phyloP scores from a whole-genome alignment of 2,888 invertebrate species.

The Trissonchulus latispiculum region DNA sequence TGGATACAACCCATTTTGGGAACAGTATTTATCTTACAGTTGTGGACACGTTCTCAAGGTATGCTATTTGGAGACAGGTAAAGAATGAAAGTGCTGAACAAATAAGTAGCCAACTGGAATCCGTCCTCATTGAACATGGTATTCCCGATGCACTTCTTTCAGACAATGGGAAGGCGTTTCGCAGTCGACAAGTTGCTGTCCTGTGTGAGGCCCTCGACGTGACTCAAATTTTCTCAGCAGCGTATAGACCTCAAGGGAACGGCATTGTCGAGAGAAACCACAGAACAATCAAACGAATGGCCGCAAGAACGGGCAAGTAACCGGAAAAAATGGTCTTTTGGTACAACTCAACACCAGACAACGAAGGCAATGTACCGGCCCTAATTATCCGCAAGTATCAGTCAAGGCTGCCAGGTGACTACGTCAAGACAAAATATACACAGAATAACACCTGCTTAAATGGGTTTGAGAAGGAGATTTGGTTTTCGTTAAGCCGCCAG shows the following conservation, averaged over 20 bases:
- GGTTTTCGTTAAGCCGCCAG: neutral
- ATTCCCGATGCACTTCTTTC: neutral
- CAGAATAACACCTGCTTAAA: too few relatives aligned
- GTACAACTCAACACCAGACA: neutral
- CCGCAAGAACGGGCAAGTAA: neutral
- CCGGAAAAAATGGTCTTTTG: neutral
- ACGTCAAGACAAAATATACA: too few relatives aligned
- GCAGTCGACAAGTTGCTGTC: too few relatives aligned
- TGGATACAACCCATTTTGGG: neutral
- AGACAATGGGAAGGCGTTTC: constrained; percentile 7
- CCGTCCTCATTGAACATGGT: constrained; percentile 5
- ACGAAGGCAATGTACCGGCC: neutral
- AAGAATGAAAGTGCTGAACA: neutral
- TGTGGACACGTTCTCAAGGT: neutral
- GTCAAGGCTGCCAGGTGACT: too few relatives aligned
- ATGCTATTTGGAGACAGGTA: constrained; percentile 1
- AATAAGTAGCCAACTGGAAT: neutral
- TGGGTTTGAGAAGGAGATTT: neutral
- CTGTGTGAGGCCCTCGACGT: too few relatives aligned
- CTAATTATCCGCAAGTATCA: too few relatives aligned
- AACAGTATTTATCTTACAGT: neutral
- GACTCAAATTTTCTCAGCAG: neutral
- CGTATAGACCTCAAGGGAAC: constrained; percentile 2
- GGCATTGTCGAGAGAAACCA: constrained; percentile 5
- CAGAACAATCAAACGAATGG: constrained; percentile 15